Conservation (phyloP, 2,888 invertebrate genomes). For the Lasioglossum leucozonium region DNA sequence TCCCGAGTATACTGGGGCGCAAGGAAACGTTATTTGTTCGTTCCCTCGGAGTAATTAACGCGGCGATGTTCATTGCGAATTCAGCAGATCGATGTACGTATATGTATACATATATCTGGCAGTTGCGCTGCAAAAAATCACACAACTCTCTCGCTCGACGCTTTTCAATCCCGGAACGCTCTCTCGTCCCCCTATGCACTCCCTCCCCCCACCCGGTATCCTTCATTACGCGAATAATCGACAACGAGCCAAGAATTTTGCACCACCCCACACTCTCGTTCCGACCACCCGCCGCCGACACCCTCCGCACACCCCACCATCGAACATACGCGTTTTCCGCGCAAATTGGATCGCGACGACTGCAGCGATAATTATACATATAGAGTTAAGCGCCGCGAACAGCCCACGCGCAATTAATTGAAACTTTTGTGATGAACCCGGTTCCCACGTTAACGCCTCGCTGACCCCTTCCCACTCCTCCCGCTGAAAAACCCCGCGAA, state of each 20-base stretch:
- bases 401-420: conserved; percentile 7
- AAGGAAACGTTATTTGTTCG: not conserved
- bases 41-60: not conserved
- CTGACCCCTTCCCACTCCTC: not conserved
- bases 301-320: not conserved
- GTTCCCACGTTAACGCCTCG: conserved; percentile 12
- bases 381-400: conserved; percentile 7
- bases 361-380: conserved; percentile 10
- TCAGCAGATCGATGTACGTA: conserved; percentile 1
- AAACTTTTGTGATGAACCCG: conserved; percentile 18
- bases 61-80: not conserved
- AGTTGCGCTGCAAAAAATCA: not conserved
- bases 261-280: not conserved
- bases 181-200: not conserved
- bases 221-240: conserved; percentile 19
- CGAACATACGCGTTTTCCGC: not conserved
- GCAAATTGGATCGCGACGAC: conserved; percentile 14
- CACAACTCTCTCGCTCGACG: not conserved
- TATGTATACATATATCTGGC: not conserved
- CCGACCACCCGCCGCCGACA: not conserved
- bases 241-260: conserved; percentile 20
- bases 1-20: not conserved
- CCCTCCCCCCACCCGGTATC: not conserved
- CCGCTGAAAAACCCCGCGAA: not conserved
- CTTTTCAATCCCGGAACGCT: not conserved